phyloP scores from a whole-genome alignment of 2,113 vertebrate genomes.

The Chascanopsetta lugubris region DNA sequence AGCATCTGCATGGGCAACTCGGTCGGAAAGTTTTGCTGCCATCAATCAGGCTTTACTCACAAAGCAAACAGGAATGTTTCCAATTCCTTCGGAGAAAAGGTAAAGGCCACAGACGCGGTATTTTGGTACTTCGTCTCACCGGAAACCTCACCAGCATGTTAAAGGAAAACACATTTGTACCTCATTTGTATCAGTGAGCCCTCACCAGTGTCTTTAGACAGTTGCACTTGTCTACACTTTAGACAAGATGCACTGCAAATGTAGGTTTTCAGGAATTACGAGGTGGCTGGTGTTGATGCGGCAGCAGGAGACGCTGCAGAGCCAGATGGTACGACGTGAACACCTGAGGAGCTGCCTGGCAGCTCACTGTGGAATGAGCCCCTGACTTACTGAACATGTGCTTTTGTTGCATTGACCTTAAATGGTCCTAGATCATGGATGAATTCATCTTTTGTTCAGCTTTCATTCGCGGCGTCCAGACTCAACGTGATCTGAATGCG shows the following conservation, averaged over 20 bases:
- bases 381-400: not conserved
- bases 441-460: not conserved
- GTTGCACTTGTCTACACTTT: no score
- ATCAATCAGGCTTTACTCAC: no score
- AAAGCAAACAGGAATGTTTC: no score
- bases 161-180: slow-evolving; percentile 12
- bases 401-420: slow-evolving; percentile 4
- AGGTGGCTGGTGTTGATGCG: slow-evolving; percentile 15
- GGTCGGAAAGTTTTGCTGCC: no score
- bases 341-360: slow-evolving; percentile 13
- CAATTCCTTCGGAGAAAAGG: no score
- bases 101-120: no score
- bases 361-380: slow-evolving; percentile 2
- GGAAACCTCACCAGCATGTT: not conserved
- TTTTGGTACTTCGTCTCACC: not conserved
- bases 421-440: not conserved
- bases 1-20: no score
- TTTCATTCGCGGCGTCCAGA: no score
- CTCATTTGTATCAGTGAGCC: not conserved
- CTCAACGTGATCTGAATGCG: no score
- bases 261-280: slow-evolving; percentile 10
- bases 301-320: slow-evolving; percentile 1
- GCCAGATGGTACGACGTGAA: slow-evolving; percentile 23
- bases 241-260: no score
- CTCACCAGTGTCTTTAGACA: slow-evolving; percentile 6